Conservation (phyloP, 92 coral and sea anemone genomes). For the Parazoanthus darwini region DNA sequence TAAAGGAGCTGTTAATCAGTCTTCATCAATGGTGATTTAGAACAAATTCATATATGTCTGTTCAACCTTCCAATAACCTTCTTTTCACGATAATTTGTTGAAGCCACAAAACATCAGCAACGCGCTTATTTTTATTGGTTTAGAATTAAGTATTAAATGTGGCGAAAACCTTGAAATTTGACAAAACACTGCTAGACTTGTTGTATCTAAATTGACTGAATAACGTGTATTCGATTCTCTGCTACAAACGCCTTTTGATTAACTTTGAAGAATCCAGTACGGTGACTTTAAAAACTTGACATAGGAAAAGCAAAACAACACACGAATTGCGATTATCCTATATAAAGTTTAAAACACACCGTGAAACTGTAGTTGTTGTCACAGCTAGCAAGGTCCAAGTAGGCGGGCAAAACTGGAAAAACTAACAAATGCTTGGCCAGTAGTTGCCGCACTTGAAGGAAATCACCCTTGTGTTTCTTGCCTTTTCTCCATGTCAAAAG, state of each 20-base stretch:
- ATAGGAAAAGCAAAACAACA: not conserved
- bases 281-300: not conserved
- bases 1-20: not conserved
- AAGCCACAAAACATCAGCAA: not conserved
- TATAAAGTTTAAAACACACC: not conserved
- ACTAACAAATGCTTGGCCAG: constrained; percentile 13
- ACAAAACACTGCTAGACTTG: not conserved
- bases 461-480: constrained; percentile 11
- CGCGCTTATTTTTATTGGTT: not conserved
- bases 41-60: not conserved
- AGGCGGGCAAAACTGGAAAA: constrained; percentile 10
- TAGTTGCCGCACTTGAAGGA: constrained; percentile 13
- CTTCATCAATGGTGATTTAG: no score
- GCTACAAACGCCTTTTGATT: not conserved
- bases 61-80: not conserved
- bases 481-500: constrained; percentile 12
- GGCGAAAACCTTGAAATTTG: not conserved
- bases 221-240: not conserved
- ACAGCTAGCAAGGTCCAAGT: constrained; percentile 4
- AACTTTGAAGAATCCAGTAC: not conserved
- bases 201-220: no score
- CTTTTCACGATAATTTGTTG: not conserved
- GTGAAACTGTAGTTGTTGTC: not conserved
- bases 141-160: not conserved
- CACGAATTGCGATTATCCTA: not conserved